Evolutionary conservation across 2,113 vertebrate species (phyloP), one percentile per base, ranked within the genome.

Genomic region (Menidia beryllina): DNA sequence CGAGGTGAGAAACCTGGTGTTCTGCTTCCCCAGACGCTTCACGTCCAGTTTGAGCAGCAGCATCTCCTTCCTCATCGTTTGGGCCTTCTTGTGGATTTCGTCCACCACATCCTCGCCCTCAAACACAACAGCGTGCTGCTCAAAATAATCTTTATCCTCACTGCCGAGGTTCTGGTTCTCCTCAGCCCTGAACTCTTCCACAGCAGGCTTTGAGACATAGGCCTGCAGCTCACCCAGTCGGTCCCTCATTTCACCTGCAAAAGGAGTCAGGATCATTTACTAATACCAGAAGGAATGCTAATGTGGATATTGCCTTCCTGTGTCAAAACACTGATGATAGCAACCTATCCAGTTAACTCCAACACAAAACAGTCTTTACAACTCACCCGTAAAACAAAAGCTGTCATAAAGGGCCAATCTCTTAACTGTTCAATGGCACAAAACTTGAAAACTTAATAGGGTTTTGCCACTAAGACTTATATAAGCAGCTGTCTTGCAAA

Each of bases 1-100:
- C 0, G 98, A 99, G 15, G 96, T 98, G 75, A 99, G 96, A 88
- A 99, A 98, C 69, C 97, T 94, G 1, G 53, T 91, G 73, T 96
- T 99, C 89, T 99, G 97, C 88, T 98, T 98, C 19, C 94, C 91
- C 23, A 99, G 92, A 0, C 95, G 93, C 84, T 87, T 96, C 75
- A 99, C 94, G 11, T 99, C 97, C 1, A 91, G 67, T 43, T 87
- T 91, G 27, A 98, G 86, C 39, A 92, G 86, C 43, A 88, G 77
- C 12, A 94, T 97, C 81, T 97, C 96, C 62, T 93, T 92, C 82
- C 94, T 94, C 50, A 98, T 91, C 1, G 54, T 81, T 79, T 95
- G 94, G 67, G 94, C 95, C 70, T 98, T 95, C 17, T 88, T 93
- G 88, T 96, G 96, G 79, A 96, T 75, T 39, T 86, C 61, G 57